Conservation (phyloP, 2,113 vertebrate genomes). For the Pollachius pollachius region DNA sequence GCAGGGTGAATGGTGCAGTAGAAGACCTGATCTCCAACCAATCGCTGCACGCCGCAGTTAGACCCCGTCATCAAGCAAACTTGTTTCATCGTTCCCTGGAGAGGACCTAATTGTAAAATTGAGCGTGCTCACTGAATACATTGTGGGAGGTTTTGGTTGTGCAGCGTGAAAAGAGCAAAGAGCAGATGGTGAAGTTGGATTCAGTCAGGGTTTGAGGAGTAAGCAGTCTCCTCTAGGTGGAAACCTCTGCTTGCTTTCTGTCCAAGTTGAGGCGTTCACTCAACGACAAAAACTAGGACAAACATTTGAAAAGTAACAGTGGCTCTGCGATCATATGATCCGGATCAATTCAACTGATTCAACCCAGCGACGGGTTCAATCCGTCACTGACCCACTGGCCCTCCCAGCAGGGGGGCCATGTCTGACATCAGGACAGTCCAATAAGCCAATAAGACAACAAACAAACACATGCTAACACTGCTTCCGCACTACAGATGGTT, state of each 20-base stretch:
- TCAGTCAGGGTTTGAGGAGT: background rate
- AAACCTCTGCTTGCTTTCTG: background rate
- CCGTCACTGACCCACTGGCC: slow-evolving; percentile 76
- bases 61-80: slow-evolving; percentile 22
- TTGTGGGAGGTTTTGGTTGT: too few relatives aligned
- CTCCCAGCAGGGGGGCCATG: slow-evolving; percentile 78
- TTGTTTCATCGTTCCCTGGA: background rate
- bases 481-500: background rate
- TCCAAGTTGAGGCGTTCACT: background rate
- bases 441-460: slow-evolving; percentile 54
- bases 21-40: slow-evolving; percentile 49
- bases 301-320: background rate
- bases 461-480: background rate
- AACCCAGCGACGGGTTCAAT: slow-evolving; percentile 49
- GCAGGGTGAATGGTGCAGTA: slow-evolving; percentile 25
- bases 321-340: background rate
- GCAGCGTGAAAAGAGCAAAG: too few relatives aligned
- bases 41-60: slow-evolving; percentile 22
- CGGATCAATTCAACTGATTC: background rate
- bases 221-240: background rate
- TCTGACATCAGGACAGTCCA: slow-evolving; percentile 66
- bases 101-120: background rate
- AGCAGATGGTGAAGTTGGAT: too few relatives aligned
- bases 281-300: background rate
- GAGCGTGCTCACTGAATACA: too few relatives aligned